Base-by-base conservation (phyloP, 2,888 invertebrate genomes). In the Mylabris sibirica region DNA sequence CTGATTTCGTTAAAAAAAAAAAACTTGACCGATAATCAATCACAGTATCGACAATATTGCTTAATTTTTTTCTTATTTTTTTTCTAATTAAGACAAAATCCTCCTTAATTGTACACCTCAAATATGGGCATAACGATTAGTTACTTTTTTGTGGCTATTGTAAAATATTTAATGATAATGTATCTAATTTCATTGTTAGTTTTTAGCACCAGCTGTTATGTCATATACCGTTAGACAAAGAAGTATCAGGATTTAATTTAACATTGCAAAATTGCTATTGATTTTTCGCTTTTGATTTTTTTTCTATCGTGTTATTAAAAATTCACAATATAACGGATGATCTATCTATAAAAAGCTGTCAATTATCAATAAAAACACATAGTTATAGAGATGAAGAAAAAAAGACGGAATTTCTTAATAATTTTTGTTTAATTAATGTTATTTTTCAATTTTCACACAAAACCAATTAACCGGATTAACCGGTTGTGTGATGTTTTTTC, bases 201-300 rank as follows among this genome's bases (percentile, higher is more conserved):
- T 57, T 57, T 57, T 26, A 57, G 26, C 57, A 57, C 24, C 57
- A 57, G 57, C 57, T 57, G 57, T 57, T 57, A 24, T 26, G 26
- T 57, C 57, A 57, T 57, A 14, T 57, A 57, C 57, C 57, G 57
- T 57, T 57, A 57, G 26, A 57, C 57, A 57, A 57, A 57, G 57
- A 57, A 14, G 26, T 57, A 24, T 57, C 57, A 14, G 26, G 57
- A 57, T 57, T 57, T 57, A 26, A 57, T 57, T 57, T 26, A 57
- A 57, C 57, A 57, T 57, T 57, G 57, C 57, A 26, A 57, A 57
- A 57, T 57, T 57, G 11, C 17, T 49, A 17, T 57, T 53, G 22
- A 22, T 9, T 20, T 49, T 49, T 49, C 17, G 17, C 49, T 3
- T 22, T 12, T 14, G 5, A n/a, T 57, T 57, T 57, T 17, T 41